Conservation (phyloP, 2,888 invertebrate species). For the Pterobdella sp. region DNA sequence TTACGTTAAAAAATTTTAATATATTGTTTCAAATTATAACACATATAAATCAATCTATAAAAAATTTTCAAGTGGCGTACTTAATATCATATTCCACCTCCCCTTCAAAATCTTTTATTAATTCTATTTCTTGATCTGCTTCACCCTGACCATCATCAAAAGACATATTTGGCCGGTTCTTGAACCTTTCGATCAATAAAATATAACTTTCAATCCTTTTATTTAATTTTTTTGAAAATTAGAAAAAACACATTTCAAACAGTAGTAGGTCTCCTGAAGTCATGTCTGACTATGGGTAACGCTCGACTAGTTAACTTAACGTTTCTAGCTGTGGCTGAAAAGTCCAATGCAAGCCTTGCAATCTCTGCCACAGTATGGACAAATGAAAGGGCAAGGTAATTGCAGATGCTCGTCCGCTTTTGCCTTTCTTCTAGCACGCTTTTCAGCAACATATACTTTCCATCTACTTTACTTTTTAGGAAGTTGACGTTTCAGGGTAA, state of each 20-base stretch:
- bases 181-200: conserved; percentile 62
- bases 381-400: no score
- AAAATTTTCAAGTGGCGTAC: conserved; percentile 56
- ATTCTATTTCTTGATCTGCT: conserved; percentile 80
- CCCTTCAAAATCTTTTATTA: conserved; percentile 70
- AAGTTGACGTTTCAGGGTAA: neutral
- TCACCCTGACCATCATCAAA: conserved; percentile 69
- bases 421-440: neutral
- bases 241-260: no score
- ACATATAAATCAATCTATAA: neutral
- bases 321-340: neutral
- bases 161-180: conserved; percentile 85
- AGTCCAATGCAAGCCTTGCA: neutral
- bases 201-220: neutral
- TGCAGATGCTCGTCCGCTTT: no score
- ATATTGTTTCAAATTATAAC: neutral
- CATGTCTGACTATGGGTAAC: no score
- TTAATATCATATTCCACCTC: conserved; percentile 79
- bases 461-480: no score
- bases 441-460: no score
- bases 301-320: no score
- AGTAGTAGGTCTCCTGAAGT: no score
- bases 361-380: neutral
- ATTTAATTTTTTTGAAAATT: no score
- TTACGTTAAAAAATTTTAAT: neutral